Percentiles rank a stretch among this genome's conserved stretches.
phyloP scores from a whole-genome alignment of 92 coral and sea anemone species.

The Desmophyllum pertusum region DNA sequence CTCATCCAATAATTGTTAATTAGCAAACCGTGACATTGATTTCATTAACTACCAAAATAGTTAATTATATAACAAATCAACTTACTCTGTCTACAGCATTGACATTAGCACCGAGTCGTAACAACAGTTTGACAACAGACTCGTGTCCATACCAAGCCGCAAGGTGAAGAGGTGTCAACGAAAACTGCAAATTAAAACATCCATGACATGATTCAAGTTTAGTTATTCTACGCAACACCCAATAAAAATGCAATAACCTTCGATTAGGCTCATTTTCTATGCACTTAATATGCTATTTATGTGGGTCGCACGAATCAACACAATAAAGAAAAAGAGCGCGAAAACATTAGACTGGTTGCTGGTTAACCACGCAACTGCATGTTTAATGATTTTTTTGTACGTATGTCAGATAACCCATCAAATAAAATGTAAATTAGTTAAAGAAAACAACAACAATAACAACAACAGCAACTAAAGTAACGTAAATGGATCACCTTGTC shows the following conservation, averaged over 20 bases:
- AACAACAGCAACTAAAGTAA: neutral
- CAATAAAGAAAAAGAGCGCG: no score
- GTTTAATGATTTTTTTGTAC: no score
- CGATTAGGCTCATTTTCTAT: no score
- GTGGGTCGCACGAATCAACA: no score
- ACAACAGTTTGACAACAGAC: constrained; percentile 68
- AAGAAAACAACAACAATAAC: neutral
- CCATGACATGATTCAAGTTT: neutral
- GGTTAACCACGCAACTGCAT: no score
- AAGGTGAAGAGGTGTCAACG: constrained; percentile 82
- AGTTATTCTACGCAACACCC: no score
- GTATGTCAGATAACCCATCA: no score
- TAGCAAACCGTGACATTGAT: neutral
- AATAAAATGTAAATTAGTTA: neutral
- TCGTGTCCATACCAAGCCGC: constrained; percentile 84
- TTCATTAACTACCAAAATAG: no score
- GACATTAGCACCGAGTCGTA: constrained; percentile 72
- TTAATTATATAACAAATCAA: no score
- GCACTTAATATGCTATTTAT: no score
- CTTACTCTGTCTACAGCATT: constrained; percentile 51
- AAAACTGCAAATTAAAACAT: constrained; percentile 9
- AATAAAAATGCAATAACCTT: no score
- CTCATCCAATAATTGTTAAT: neutral
- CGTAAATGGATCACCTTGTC: constrained; percentile 19
- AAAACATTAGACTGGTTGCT: no score